phyloP scores from a whole-genome alignment of 2,113 vertebrate species.

The Emberiza fucata region DNA sequence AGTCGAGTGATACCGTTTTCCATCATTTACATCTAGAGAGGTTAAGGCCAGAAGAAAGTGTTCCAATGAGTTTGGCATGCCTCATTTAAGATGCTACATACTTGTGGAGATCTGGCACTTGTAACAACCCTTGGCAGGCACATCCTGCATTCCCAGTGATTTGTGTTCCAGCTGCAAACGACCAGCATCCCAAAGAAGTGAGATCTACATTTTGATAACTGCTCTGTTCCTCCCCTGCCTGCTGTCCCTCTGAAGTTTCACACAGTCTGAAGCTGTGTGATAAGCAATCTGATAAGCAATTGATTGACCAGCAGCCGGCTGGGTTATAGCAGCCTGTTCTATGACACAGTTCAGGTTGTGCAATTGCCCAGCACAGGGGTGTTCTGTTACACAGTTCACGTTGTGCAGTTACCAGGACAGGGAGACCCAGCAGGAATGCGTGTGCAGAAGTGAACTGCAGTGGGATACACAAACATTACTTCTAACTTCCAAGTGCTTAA shows the following conservation, averaged over 20 bases:
- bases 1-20: background rate
- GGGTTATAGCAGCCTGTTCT: background rate
- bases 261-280: background rate
- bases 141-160: background rate
- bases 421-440: fast-evolving
- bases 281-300: background rate
- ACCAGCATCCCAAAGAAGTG: background rate
- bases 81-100: background rate
- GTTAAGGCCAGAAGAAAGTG: background rate
- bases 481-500: background rate
- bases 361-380: background rate
- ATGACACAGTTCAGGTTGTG: background rate
- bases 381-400: background rate
- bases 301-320: fast-evolving
- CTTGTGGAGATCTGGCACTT: background rate
- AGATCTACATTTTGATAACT: background rate
- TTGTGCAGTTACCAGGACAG: background rate
- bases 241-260: background rate
- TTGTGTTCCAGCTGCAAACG: background rate
- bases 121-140: background rate
- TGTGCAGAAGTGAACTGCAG: background rate
- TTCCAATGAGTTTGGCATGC: background rate
- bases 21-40: background rate
- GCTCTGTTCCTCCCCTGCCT: background rate
- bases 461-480: background rate